Conservation (phyloP, 2,888 invertebrate genomes). For the Leucozona laternaria region DNA sequence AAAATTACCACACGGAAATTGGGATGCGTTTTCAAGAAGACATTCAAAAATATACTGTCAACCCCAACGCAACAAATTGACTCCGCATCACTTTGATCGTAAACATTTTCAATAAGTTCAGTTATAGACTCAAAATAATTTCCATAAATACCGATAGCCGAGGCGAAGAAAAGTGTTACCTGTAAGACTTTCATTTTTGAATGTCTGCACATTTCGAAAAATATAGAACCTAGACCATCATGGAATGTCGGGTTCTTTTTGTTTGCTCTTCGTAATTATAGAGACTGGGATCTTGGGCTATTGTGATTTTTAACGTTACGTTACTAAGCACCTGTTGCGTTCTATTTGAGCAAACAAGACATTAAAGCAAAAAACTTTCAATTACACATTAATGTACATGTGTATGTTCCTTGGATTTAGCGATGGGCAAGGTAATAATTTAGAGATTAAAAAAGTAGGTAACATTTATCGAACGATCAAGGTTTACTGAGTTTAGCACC, state of each 20-base stretch:
- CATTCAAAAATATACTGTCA: neutral
- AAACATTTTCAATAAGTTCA: slow-evolving; percentile 15
- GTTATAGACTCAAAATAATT: neutral
- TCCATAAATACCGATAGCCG: neutral
- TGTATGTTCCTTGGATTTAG: neutral
- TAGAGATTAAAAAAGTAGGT: neutral
- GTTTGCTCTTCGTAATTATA: neutral
- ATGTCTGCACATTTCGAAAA: neutral
- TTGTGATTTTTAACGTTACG: neutral
- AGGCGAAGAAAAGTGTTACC: neutral
- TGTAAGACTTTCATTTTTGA: neutral
- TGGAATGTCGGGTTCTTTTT: neutral
- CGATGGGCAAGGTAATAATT: neutral
- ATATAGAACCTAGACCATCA: neutral
- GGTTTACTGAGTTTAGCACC: neutral
- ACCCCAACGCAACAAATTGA: slow-evolving; percentile 1
- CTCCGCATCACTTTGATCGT: neutral
- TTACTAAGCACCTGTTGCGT: neutral
- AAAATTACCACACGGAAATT: neutral
- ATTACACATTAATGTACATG: neutral
- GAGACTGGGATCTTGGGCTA: neutral
- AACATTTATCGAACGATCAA: neutral
- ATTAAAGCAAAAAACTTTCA: neutral
- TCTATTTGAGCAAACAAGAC: neutral
- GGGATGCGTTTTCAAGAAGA: neutral